Base-by-base conservation (phyloP, 2,888 invertebrate species). In the Tipula helvola region DNA sequence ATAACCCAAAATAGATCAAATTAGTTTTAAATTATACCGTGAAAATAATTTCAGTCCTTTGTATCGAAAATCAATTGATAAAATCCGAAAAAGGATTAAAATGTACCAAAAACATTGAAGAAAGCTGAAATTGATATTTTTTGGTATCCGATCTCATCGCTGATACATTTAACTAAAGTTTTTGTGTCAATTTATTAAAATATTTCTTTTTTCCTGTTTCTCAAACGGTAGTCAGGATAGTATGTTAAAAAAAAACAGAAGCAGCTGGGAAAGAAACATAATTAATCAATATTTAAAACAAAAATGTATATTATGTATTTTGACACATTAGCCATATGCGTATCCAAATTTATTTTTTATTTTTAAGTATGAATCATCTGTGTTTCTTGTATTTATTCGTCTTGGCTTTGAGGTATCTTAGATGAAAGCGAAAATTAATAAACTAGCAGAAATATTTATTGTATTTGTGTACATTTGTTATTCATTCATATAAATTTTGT, bases 241-340 rank as follows among this genome's bases (percentile, higher is more conserved):
- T 52, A 52, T 52, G 3, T 18, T 18, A 28, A 71, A 71, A 57
- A n/a, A 28, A 57, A 57, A 71, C 18, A 71, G 28, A 28, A 28
- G 71, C 71, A 71, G 71, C 71, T 71, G 71, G 71, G 28, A 71
- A 18, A 10, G 28, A 71, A 71, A 71, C 71, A 71, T 71, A 71
- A 71, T 71, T 71, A 71, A 71, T 71, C 71, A 71, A 71, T 71
- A 71, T 71, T 71, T 71, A 71, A 71, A 71, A 71, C 71, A 71
- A 71, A 71, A 71, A 71, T 71, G 28, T 71, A 71, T 71, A 28
- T 28, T 28, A 71, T 12, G 71, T 28, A 71, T 71, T 71, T 71
- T 71, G 71, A 71, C 71, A 71, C 28, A 28, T 71, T 71, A 28
- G 28, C 71, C 71, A 71, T 71, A 71, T 71, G 71, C 71, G 71